phyloP scores from a whole-genome alignment of 1,140 invertebrate genomes.

The Panagrolaimus sp. region DNA sequence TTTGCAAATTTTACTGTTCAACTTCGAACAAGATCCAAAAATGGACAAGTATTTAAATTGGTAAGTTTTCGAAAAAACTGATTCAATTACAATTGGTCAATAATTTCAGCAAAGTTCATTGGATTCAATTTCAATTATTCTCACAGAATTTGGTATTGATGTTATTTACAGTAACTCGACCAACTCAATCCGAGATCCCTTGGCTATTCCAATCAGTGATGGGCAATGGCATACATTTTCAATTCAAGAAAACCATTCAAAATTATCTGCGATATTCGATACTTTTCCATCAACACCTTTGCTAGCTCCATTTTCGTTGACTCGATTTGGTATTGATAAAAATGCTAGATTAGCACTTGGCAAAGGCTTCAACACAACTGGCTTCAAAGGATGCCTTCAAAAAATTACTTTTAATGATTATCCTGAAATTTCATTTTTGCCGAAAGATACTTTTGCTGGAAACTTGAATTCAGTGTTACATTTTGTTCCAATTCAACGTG shows the following conservation, averaged over 20 bases:
- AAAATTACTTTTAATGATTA: slow-evolving; percentile 77
- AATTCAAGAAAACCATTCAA: background rate
- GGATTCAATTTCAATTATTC: slow-evolving; percentile 6
- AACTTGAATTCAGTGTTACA: slow-evolving; percentile 18
- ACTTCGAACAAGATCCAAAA: slow-evolving; percentile 41
- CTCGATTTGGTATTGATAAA: background rate
- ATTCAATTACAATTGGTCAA: background rate
- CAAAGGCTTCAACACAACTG: slow-evolving; percentile 2
- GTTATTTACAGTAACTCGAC: slow-evolving; percentile 1
- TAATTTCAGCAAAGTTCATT: slow-evolving; percentile 26
- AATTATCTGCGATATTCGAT: background rate
- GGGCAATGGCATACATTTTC: background rate
- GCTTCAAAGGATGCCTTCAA: slow-evolving; percentile 79
- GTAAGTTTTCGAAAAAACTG: slow-evolving; percentile 27
- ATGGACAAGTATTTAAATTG: slow-evolving; percentile 44
- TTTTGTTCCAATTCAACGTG: slow-evolving; percentile 19
- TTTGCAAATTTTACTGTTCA: slow-evolving; percentile 28
- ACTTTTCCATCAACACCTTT: background rate
- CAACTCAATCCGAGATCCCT: background rate
- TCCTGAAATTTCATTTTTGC: slow-evolving; percentile 78
- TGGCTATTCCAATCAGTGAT: background rate
- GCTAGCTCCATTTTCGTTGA: background rate
- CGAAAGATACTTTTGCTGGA: slow-evolving; percentile 30
- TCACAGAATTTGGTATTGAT: background rate
- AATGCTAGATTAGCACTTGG: background rate